phyloP scores from a whole-genome alignment of 2,888 invertebrate genomes.

The Anthrax anthrax region DNA sequence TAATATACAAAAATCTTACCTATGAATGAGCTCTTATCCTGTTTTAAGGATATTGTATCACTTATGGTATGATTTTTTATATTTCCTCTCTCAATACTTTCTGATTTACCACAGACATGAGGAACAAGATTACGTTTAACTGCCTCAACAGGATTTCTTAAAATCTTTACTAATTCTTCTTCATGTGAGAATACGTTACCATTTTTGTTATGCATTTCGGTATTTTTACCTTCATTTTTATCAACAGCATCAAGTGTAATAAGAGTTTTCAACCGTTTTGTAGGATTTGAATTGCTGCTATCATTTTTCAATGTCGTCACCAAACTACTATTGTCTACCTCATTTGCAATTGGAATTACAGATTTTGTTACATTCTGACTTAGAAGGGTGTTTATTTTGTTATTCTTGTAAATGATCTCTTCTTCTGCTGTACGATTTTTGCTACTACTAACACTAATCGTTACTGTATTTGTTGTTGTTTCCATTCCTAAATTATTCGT shows the following conservation, averaged over 20 bases:
- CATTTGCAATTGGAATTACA: constrained; percentile 33
- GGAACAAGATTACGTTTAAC: constrained; percentile 59
- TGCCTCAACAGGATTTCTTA: constrained; percentile 62
- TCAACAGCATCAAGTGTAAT: constrained; percentile 29
- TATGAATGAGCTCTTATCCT: constrained; percentile 23
- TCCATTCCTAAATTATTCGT: constrained; percentile 30
- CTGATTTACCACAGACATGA: constrained; percentile 53
- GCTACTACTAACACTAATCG: constrained; percentile 39
- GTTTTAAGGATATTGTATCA: constrained; percentile 8
- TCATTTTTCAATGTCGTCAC: constrained; percentile 10
- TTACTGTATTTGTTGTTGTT: constrained; percentile 44
- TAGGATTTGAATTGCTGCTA: constrained; percentile 12
- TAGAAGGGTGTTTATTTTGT: constrained; percentile 27
- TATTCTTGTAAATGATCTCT: constrained; percentile 28
- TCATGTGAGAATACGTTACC: constrained; percentile 25
- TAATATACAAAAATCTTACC: neutral
- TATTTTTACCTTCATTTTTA: neutral
- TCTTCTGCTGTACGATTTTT: constrained; percentile 20
- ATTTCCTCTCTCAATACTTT: neutral
- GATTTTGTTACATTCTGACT: constrained; percentile 21
- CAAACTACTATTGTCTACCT: neutral
- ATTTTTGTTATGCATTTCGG: neutral
- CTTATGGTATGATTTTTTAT: neutral
- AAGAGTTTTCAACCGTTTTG: constrained; percentile 26
- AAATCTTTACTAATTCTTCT: constrained; percentile 41